Percentiles rank a stretch among this genome's conserved stretches.
Conservation (phyloP, 1,140 invertebrate species). For the Eriocheir sinensis region DNA sequence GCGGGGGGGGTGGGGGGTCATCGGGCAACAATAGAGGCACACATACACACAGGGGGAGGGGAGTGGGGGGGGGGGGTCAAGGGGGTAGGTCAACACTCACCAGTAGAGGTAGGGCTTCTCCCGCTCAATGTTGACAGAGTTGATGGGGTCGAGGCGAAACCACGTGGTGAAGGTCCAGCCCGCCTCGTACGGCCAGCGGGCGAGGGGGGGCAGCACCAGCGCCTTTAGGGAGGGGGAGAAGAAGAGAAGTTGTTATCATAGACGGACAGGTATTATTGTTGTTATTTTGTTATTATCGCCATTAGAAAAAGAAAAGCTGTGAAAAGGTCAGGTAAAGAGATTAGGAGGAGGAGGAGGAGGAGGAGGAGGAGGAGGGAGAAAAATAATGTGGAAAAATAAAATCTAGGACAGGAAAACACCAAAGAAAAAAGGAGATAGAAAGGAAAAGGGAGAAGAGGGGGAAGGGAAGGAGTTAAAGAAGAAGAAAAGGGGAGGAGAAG, state of each 20-base stretch:
- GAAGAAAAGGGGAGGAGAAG: background rate
- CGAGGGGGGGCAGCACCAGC: constrained; percentile 96
- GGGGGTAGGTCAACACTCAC: constrained; percentile 84
- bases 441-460: background rate
- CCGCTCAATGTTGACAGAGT: constrained; percentile 98
- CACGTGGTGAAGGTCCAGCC: constrained; percentile 99
- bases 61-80: too few relatives aligned
- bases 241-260: too few relatives aligned
- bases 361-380: background rate
- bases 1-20: too few relatives aligned
- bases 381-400: background rate
- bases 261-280: too few relatives aligned
- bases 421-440: background rate
- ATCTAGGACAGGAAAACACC: background rate
- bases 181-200: constrained; percentile 98
- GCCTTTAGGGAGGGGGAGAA: constrained; percentile 85
- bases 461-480: background rate
- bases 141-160: constrained; percentile 99
- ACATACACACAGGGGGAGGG: background rate
- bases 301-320: background rate
- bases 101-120: constrained; percentile 99
- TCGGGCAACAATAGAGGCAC: background rate
- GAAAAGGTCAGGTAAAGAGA: background rate
- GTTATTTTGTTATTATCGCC: too few relatives aligned
- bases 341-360: too few relatives aligned